phyloP scores from a whole-genome alignment of 2,888 invertebrate genomes.

The Microchrysa polita region DNA sequence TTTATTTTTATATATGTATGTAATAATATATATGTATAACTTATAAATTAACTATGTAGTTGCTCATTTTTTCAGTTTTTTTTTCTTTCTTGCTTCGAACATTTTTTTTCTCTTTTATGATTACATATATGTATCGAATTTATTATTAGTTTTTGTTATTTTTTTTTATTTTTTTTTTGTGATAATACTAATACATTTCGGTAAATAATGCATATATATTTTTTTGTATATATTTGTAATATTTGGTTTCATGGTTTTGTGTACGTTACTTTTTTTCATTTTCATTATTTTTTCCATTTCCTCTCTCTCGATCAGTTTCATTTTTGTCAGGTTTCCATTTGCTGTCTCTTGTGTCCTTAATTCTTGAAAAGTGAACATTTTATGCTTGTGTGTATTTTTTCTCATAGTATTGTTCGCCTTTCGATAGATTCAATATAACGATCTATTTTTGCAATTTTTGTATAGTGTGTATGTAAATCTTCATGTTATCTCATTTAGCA shows the following conservation, averaged over 20 bases:
- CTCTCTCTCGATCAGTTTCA: background rate
- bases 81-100: too few species aligned
- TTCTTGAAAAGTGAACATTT: background rate
- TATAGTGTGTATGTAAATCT: constrained; percentile 27
- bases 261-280: constrained; percentile 35
- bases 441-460: background rate
- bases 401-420: background rate
- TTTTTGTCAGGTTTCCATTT: constrained; percentile 17
- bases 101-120: background rate
- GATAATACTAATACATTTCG: constrained; percentile 43
- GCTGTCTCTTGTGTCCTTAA: background rate
- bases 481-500: background rate
- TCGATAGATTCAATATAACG: background rate
- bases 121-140: constrained; percentile 7
- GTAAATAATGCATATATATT: constrained; percentile 37
- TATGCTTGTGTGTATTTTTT: background rate
- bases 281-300: constrained; percentile 1
- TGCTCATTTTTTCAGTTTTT: constrained; percentile 18
- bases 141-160: constrained; percentile 11
- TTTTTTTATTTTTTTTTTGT: constrained; percentile 27
- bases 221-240: constrained; percentile 32
- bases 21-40: too few species aligned
- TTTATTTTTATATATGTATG: constrained; percentile 16
- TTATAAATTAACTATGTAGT: constrained; percentile 37
- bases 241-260: constrained; percentile 44